Evolutionary conservation across 2,113 vertebrate species (phyloP).

Genomic region (Neodon shergylaensis): DNA sequence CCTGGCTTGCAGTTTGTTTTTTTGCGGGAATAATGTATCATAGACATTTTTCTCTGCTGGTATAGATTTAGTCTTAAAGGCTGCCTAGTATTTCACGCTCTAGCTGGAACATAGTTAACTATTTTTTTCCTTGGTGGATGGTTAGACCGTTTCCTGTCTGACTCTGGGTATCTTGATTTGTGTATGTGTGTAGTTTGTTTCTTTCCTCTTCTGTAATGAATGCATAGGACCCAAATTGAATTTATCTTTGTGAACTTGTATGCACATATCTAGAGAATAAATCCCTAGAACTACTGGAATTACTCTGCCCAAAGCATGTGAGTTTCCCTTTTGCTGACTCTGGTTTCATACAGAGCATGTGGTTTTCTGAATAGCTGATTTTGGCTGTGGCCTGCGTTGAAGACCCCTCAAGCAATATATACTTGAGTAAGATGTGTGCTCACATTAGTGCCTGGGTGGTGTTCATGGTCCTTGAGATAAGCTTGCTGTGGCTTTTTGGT

Average conservation of each 20-base stretch:
- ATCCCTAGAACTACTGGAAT: neutral
- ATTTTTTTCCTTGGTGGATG: neutral
- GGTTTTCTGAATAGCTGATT: neutral
- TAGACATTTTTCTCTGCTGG: slow-evolving; percentile 12
- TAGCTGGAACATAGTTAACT: neutral
- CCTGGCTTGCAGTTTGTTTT: neutral
- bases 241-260: slow-evolving; percentile 13
- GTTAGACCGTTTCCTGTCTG: slow-evolving; percentile 8
- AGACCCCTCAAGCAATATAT: neutral
- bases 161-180: slow-evolving; percentile 15
- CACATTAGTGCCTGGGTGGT: rapidly evolving
- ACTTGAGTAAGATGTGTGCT: neutral
- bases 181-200: slow-evolving; percentile 4
- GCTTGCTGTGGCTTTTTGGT: neutral
- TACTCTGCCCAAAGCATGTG: neutral
- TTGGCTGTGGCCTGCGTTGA: neutral
- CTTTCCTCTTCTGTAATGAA: neutral
- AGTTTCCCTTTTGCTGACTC: neutral
- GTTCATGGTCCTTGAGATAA: neutral
- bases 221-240: neutral
- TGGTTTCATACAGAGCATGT: neutral
- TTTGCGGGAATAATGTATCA: neutral
- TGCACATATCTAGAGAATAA: neutral
- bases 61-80: neutral
- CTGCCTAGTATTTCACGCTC: neutral